These are phyloP conservation scores for Chironomus tepperi DNA, from an alignment of 1,140 invertebrate species.

Conservation along the genomic window DNA sequence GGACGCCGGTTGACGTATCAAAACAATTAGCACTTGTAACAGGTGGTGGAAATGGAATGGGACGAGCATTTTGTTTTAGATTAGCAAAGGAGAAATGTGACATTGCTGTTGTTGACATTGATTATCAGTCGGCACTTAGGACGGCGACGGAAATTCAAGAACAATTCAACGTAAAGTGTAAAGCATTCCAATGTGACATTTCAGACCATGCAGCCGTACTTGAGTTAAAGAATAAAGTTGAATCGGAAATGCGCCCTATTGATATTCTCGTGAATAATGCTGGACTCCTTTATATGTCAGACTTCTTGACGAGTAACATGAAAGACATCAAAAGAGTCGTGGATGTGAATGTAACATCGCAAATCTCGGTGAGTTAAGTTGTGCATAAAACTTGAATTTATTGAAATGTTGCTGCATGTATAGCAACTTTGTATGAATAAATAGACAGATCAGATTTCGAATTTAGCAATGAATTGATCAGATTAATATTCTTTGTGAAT, in stretches of 20 bases:
- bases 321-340: not conserved
- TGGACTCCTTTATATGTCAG: not conserved
- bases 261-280: not conserved
- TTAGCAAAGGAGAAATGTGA: not conserved
- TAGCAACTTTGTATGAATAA: no score
- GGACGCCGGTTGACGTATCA: not conserved
- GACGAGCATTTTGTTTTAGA: not conserved
- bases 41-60: not conserved
- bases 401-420: no score
- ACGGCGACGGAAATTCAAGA: not conserved
- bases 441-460: no score
- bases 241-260: not conserved
- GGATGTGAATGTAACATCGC: not conserved
- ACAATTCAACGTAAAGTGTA: not conserved
- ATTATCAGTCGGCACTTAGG: not conserved
- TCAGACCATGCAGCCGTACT: not conserved
- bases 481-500: no score
- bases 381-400: no score
- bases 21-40: not conserved
- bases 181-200: not conserved
- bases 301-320: not conserved
- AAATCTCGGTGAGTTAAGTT: not conserved
- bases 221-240: not conserved
- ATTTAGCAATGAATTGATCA: no score
- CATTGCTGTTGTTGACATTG: not conserved